Percentiles rank a stretch among this genome's conserved stretches.
Evolutionary conservation across 2,888 invertebrate genomes (phyloP).

Genomic region (Laothoe populi): DNA sequence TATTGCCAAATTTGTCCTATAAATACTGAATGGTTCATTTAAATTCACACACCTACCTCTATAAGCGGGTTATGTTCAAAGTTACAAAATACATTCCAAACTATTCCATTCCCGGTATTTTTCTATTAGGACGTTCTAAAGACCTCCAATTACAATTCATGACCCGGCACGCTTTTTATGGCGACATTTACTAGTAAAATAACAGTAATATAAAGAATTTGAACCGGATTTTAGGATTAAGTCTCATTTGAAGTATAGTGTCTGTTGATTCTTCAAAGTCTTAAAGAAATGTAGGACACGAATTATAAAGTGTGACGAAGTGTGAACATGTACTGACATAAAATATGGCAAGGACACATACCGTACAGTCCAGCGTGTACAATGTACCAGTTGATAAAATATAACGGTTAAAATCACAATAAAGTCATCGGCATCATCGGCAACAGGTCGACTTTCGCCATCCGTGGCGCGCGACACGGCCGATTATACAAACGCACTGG

Average conservation of each 20-base stretch:
- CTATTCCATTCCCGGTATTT: conserved; percentile 2
- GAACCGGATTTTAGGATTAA: conserved; percentile 28
- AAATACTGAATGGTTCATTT: conserved; percentile 4
- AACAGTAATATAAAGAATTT: conserved; percentile 28
- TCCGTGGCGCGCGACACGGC: conserved; percentile 54
- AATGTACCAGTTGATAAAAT: conserved; percentile 63
- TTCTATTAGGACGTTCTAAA: conserved; percentile 27
- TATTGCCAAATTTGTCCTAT: not conserved
- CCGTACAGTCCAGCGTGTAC: conserved; percentile 63
- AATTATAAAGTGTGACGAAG: conserved; percentile 14
- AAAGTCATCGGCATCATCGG: conserved; percentile 58
- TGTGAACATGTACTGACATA: conserved; percentile 19
- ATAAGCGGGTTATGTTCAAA: conserved; percentile 23
- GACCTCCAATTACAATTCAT: conserved; percentile 26
- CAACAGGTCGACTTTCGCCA: conserved; percentile 64
- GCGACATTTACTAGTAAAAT: conserved; percentile 27
- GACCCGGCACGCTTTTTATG: conserved; percentile 21
- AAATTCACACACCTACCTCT: conserved; percentile 21
- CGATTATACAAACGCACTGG: conserved; percentile 40
- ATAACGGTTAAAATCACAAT: conserved; percentile 70
- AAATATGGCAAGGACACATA: conserved; percentile 67
- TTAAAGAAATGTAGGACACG: conserved; percentile 6
- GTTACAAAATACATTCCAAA: conserved; percentile 16
- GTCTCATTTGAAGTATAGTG: not conserved
- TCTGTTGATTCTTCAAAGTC: not conserved